Evolutionary conservation across 92 coral and sea anemone genomes (phyloP), one percentile per base, ranked within the genome.

Genomic region (Phenganax stokvisi): DNA sequence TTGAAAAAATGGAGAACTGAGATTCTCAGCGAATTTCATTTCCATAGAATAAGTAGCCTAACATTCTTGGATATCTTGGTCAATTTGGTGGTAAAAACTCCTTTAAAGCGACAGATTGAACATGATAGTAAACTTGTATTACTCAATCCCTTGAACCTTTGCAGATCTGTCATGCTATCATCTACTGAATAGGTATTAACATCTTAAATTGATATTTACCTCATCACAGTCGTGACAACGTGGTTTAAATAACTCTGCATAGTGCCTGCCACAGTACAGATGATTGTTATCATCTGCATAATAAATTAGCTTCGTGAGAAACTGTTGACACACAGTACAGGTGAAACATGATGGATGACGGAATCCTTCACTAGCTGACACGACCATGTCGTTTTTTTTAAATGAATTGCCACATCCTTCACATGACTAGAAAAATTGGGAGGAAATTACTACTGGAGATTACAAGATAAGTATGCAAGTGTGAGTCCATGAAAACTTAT

Each of bases 301-400:
- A 80, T 96, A 96, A 76, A 96, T 90, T 75, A 96, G 72, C 83
- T 92, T 93, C 44, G 91, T 92, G 83, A 96, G 62, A 30, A 96
- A 81, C 65, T 96, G 88, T 80, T 96, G 92, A 76, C 99, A 96
- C 79, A 87, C 76, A 12, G 86, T 75, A 76, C 99, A 96, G 66
- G 89, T 90, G 83, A 96, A 96, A 83, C 99, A 96, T 17, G 97
- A 97, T 37, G 99, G 99, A 74, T 96, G 99, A 93, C 97, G 91
- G 54, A 92, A 92, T 83, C 87, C 91, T 66, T 87, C 61, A 74
- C 89, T 92, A 51, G 97, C 92, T 0, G 97, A 92, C 82, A 96
- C 97, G 16, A 92, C 96, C 31, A 90, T 85, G 61, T 96, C 99
- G 25, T 93, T 93, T 37, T 74, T 77, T 57, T 64, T 55, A 66